Conservation (phyloP, 1,140 invertebrate genomes). For the Pogonognathellus flavescens region DNA sequence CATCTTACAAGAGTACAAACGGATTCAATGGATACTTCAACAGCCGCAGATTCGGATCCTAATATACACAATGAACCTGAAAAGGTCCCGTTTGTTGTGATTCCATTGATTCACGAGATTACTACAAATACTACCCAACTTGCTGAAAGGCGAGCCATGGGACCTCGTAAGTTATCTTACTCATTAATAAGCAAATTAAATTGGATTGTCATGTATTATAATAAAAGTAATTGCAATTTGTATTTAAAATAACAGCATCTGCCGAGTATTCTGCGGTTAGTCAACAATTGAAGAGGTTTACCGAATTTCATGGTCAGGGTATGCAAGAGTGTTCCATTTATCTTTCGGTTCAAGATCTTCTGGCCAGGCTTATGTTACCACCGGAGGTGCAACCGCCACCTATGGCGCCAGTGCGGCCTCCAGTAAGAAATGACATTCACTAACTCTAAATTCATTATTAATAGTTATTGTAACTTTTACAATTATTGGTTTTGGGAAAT, state of each 20-base stretch:
- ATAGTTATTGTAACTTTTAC: background rate
- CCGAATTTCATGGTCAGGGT: slow-evolving; percentile 76
- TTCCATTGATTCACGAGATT: slow-evolving; percentile 91
- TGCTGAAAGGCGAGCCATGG: slow-evolving; percentile 81
- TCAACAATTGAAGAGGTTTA: slow-evolving; percentile 78
- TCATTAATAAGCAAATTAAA: slow-evolving; percentile 13
- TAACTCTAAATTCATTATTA: background rate
- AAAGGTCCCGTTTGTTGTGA: slow-evolving; percentile 80
- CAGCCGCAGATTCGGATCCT: background rate
- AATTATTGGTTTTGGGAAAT: background rate
- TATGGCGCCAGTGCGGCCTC: background rate
- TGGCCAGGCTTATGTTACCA: slow-evolving; percentile 83
- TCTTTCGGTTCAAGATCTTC: slow-evolving; percentile 87
- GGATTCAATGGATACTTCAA: slow-evolving; percentile 51
- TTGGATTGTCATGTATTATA: background rate
- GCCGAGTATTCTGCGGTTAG: slow-evolving; percentile 73
- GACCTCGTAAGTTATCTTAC: slow-evolving; percentile 69
- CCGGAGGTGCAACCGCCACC: slow-evolving; percentile 73
- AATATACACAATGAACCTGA: slow-evolving; percentile 32
- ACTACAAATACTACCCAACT: slow-evolving; percentile 86
- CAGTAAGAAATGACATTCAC: background rate
- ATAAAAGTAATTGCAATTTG: background rate
- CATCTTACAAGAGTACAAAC: slow-evolving; percentile 59
- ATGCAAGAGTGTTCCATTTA: slow-evolving; percentile 86
- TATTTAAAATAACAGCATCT: slow-evolving; percentile 61